These are phyloP conservation scores for Mus pahari DNA, from an alignment of 2,113 vertebrate genomes.

Conservation along the genomic window DNA sequence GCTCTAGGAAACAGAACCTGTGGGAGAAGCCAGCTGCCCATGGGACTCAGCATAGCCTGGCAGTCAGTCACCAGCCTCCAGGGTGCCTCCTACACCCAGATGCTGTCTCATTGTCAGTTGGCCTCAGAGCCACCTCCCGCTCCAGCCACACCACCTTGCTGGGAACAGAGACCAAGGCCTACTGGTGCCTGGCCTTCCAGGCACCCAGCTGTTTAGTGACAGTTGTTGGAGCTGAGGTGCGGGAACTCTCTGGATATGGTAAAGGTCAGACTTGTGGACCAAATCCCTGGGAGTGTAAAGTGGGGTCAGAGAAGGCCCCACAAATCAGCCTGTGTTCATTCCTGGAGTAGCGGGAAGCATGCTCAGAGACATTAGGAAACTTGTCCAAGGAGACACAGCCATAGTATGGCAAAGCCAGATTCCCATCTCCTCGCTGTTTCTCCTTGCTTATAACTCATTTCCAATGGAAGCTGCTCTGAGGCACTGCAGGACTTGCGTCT, in stretches of 20 bases:
- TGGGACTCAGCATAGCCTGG: background rate
- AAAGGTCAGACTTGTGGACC: background rate
- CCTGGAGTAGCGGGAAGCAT: background rate
- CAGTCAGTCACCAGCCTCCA: background rate
- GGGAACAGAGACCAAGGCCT: background rate
- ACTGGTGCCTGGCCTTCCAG: background rate
- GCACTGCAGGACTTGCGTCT: background rate
- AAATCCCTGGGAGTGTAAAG: background rate
- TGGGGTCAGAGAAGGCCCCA: background rate
- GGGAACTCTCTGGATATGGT: background rate
- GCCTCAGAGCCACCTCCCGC: background rate
- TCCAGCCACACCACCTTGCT: background rate
- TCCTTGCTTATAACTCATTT: background rate
- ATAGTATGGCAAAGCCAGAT: fast-evolving
- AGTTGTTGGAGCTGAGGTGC: background rate
- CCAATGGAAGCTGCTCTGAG: background rate
- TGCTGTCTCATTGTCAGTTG: background rate
- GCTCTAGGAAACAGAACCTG: background rate
- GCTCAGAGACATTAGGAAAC: background rate
- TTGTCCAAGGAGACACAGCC: background rate
- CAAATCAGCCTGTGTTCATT: too few species aligned
- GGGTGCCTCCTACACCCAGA: background rate
- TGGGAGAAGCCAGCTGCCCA: background rate
- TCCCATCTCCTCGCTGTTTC: background rate
- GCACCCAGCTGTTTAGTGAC: background rate